A percentile compares a stretch with the other conserved stretches of the same genome.
These are phyloP conservation scores for Oreohelix idahoensis DNA, from an alignment of 1,140 invertebrate genomes.

Conservation along the genomic window DNA sequence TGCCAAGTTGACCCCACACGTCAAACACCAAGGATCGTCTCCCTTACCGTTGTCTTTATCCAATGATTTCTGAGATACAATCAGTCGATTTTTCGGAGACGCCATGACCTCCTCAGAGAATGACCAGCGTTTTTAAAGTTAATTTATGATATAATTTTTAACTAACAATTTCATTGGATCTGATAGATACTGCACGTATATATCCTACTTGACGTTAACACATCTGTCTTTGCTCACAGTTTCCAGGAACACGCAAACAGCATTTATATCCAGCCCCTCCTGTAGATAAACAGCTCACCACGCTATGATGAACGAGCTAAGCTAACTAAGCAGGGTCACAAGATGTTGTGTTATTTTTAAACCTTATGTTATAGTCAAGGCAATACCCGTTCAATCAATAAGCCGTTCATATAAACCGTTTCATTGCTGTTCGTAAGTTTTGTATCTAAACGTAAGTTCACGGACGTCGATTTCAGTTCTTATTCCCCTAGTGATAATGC, in stretches of 20 bases:
- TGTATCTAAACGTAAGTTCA: too few relatives aligned
- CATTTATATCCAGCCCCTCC: background rate
- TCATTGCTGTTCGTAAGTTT: background rate
- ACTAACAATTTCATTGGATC: background rate
- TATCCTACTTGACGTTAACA: background rate
- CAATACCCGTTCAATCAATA: background rate
- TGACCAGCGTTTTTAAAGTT: background rate
- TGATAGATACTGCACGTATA: background rate
- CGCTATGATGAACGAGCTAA: too few relatives aligned
- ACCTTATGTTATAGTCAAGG: background rate
- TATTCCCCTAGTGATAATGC: too few relatives aligned
- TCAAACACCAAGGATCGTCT: slow-evolving; percentile 24
- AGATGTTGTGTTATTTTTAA: background rate
- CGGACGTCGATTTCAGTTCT: too few relatives aligned
- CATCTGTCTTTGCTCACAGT: background rate
- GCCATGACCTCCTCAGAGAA: background rate
- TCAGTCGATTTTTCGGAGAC: background rate
- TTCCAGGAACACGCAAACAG: background rate
- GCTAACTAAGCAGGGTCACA: background rate
- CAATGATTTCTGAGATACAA: background rate
- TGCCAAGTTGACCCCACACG: slow-evolving; percentile 3
- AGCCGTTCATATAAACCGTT: background rate
- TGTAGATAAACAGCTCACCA: background rate
- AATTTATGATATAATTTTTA: background rate
- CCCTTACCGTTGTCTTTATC: background rate